These are phyloP conservation scores for Cryptus armator DNA, from an alignment of 2,888 invertebrate species.

Conservation along the genomic window DNA sequence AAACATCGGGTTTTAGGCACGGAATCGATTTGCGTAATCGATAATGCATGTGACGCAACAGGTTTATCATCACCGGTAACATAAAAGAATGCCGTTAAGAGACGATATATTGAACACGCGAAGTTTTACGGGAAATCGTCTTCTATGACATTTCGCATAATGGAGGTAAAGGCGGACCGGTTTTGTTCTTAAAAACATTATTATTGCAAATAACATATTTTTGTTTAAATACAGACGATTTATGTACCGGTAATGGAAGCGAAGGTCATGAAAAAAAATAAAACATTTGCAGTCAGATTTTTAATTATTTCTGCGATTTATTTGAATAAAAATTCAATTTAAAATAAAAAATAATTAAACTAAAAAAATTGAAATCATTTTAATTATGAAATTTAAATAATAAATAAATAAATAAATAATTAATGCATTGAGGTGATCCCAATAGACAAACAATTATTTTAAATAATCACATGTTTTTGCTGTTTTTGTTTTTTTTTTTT, in stretches of 20 bases:
- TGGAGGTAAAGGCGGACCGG: background rate
- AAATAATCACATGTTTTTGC: too few relatives aligned
- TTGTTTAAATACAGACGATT: background rate
- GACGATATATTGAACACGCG: background rate
- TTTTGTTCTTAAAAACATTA: background rate
- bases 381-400: background rate
- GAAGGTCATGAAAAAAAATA: background rate
- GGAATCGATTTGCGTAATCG: background rate
- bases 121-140: background rate
- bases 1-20: background rate
- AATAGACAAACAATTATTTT: too few relatives aligned
- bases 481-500: too few relatives aligned
- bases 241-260: background rate
- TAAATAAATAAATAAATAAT: background rate
- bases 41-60: background rate
- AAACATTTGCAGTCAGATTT: background rate
- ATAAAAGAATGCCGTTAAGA: background rate
- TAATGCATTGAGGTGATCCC: background rate
- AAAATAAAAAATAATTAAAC: background rate
- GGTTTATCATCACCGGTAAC: background rate
- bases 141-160: background rate
- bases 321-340: background rate
- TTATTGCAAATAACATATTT: background rate
- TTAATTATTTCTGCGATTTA: background rate
- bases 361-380: too few relatives aligned